phyloP scores from a whole-genome alignment of 2,888 invertebrate genomes.

The Gisinianus flammeolus region DNA sequence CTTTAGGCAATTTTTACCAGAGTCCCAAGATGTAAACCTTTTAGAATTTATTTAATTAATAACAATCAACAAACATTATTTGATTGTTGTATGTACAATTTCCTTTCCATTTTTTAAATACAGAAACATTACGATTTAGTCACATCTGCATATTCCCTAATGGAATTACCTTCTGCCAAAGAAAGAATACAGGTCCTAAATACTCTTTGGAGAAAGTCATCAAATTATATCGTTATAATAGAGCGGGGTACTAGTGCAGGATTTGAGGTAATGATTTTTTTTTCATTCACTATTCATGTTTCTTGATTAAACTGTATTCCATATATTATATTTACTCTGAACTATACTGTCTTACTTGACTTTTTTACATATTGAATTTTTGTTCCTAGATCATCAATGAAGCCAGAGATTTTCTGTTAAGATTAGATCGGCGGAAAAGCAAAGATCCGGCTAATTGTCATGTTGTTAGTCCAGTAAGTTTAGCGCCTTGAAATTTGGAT shows the following conservation, averaged over 20 bases:
- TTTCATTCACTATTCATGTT: constrained; percentile 6
- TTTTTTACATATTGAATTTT: constrained; percentile 18
- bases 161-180: constrained; percentile 75
- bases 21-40: constrained; percentile 65
- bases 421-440: constrained; percentile 61
- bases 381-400: constrained; percentile 72
- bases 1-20: constrained; percentile 82
- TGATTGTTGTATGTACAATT: neutral
- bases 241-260: constrained; percentile 85
- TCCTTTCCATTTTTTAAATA: constrained; percentile 54
- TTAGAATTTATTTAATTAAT: neutral
- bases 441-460: constrained; percentile 56
- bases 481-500: neutral
- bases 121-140: constrained; percentile 79
- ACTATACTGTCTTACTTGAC: neutral
- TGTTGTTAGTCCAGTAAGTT: constrained; percentile 77
- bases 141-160: constrained; percentile 77
- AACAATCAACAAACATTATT: neutral
- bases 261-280: constrained; percentile 67
- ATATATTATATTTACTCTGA: neutral
- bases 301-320: too few relatives aligned
- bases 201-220: constrained; percentile 86
- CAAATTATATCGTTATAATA: constrained; percentile 78
- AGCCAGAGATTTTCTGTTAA: constrained; percentile 79
- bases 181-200: constrained; percentile 73